Evolutionary conservation across 1,140 invertebrate genomes (phyloP), one percentile per base, ranked within the genome.

Genomic region (Pteromalus puparum): DNA sequence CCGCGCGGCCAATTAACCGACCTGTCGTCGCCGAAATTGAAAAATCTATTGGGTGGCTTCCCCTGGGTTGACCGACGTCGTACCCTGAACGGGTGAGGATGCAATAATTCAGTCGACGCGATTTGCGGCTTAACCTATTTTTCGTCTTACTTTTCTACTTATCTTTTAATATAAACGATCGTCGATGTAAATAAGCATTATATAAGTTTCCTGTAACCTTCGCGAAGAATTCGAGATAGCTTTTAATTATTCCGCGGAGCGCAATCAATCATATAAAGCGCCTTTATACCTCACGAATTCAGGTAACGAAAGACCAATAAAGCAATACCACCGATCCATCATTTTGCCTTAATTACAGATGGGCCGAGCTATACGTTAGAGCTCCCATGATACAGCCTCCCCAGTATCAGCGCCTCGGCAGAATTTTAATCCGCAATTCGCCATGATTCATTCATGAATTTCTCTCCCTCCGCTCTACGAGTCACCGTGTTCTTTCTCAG

Each of bases 401-500:
- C 2, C 4, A 21, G n/a, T 61, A 61, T 61, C 53, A 61, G 21
- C 53, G 53, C 53, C 67, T 48, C 42, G 15, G n/a, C 34, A 48
- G 73, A 75, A 75, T 75, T 48, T 75, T 75, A 75, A 75, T 75
- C 73, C 18, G 38, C 76, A 7, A 30, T 78, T 28, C 46, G 46
- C 30, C 76, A 78, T 78, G 76, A 65, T 65, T 65, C 76, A 78
- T 78, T 78, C 76, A 78, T 78, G 76, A 78, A 78, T 21, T 28
- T 38, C 34, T 74, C 21, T 74, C 73, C 10, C 42, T 24, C 74
- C 12, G 30, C 42, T 24, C 74, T 15, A 5, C 30, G 30, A 34
- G 4, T 34, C 30, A 5, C n/a, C n/a, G 61, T 12, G 18, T 21
- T 65, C 15, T 65, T 24, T 21, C 21, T 65, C 15, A 15, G 61